These are phyloP conservation scores for Ramphastos sulfuratus DNA, from an alignment of 2,113 vertebrate species.

Conservation along the genomic window DNA sequence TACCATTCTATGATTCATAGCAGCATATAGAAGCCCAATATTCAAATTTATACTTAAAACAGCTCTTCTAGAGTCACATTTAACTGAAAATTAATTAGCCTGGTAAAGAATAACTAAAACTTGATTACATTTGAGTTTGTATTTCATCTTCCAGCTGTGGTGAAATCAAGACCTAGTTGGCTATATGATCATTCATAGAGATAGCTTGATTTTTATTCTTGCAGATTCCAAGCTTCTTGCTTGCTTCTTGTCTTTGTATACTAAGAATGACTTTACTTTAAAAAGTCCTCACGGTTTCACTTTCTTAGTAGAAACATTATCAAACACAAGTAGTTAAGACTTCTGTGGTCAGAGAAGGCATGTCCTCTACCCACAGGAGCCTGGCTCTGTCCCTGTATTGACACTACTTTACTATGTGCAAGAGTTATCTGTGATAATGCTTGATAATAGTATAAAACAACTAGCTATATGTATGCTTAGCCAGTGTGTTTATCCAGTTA, in stretches of 20 bases:
- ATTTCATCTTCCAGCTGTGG: neutral
- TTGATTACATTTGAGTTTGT: slow-evolving; percentile 15
- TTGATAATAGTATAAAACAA: neutral
- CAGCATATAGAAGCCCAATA: neutral
- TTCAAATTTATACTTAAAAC: slow-evolving; percentile 6
- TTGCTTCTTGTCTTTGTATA: neutral
- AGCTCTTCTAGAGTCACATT: neutral
- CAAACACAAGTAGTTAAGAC: neutral
- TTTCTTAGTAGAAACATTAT: neutral
- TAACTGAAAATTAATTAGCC: neutral
- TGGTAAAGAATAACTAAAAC: neutral
- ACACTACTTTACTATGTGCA: neutral
- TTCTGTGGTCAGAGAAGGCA: neutral
- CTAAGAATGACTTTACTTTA: neutral
- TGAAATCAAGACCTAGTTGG: slow-evolving; percentile 12
- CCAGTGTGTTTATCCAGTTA: neutral
- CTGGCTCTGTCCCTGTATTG: neutral
- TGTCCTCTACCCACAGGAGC: neutral
- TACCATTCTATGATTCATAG: too few relatives aligned
- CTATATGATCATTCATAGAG: neutral
- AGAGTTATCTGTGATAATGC: neutral
- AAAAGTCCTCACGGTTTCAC: neutral
- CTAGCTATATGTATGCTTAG: neutral
- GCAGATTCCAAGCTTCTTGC: neutral
- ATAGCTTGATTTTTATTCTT: neutral